Base-by-base conservation (phyloP, 1,140 invertebrate species). In the Drosophila tani region DNA sequence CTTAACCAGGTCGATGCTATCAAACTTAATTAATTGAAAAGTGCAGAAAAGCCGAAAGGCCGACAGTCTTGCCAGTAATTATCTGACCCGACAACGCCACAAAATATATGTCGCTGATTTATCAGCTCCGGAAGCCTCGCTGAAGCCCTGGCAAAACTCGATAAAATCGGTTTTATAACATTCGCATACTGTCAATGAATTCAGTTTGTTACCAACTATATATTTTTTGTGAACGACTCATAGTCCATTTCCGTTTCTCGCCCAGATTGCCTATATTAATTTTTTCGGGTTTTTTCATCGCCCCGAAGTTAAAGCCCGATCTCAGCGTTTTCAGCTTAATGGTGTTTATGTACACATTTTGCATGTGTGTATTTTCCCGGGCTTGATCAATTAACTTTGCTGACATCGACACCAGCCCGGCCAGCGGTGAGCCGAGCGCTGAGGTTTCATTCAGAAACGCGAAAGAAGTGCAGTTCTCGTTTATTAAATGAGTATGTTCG, bases 11-110 rank as follows among this genome's bases (percentile, higher is more conserved):
- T n/a, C 21, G 70, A 80, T 80, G 74, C 60, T 70, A 84, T 88
- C 86, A 45, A 21, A 19, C 71, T 75, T 69, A 90, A 90, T 90
- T 90, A 90, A 88, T 81, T 81, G 63, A 75, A 71, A 78, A 68
- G 29, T 49, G 47, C 38, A 65, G 75, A 79, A 81, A 87, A 17
- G 55, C 50, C 68, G 43, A 53, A 56, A 38, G 17, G 15, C 17
- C 17, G 29, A 17, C 55, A 46, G 51, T 47, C 35, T 11, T 32
- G 21, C 15, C 60, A 47, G n/a, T 29, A 32, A 64, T 32, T 24
- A 43, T 41, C 63, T 35, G 32, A 35, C 32, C 32, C 3, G 32
- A 9, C 29, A 32, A 32, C 29, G 29, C 29, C n/a, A n/a, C 24
- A 15, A 15, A 46, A 43, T 58, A 59, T 50, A 49, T 43, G 17